Percentiles rank a stretch among this genome's conserved stretches.
phyloP scores from a whole-genome alignment of 1,140 invertebrate genomes.

The Bombus soroeensis region DNA sequence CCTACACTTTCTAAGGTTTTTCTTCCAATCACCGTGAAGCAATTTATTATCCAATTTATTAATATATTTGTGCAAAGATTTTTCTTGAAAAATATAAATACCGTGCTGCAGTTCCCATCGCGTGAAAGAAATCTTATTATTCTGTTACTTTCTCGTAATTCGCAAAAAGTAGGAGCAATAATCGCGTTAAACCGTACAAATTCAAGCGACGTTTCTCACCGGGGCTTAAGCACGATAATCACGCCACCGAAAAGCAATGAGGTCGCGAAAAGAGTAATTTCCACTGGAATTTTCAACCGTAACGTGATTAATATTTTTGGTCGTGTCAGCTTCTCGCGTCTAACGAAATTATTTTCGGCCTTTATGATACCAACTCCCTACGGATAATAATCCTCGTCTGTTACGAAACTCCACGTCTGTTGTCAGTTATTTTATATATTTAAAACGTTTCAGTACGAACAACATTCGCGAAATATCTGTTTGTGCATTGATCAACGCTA shows the following conservation, averaged over 20 bases:
- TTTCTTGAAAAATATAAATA: neutral
- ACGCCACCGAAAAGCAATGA: neutral
- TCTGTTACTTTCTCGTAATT: too few species aligned
- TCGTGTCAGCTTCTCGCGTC: neutral
- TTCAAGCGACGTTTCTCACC: neutral
- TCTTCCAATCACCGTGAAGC: too few species aligned
- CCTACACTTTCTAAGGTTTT: too few species aligned
- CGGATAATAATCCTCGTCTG: neutral
- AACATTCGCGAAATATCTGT: constrained; percentile 41
- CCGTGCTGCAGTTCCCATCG: neutral
- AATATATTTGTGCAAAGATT: neutral
- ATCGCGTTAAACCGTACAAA: neutral
- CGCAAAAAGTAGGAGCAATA: neutral
- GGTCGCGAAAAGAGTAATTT: neutral
- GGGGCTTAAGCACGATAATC: neutral
- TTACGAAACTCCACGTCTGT: neutral
- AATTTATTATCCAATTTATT: neutral
- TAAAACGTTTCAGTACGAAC: neutral
- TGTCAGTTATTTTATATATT: constrained; percentile 15
- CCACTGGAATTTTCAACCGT: neutral
- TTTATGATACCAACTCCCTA: neutral
- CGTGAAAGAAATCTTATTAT: neutral
- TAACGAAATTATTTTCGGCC: neutral
- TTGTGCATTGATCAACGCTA: constrained; percentile 63
- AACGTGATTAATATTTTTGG: neutral